Evolutionary conservation across 1,140 invertebrate genomes (phyloP).

Genomic region (Drosophila asahinai): DNA sequence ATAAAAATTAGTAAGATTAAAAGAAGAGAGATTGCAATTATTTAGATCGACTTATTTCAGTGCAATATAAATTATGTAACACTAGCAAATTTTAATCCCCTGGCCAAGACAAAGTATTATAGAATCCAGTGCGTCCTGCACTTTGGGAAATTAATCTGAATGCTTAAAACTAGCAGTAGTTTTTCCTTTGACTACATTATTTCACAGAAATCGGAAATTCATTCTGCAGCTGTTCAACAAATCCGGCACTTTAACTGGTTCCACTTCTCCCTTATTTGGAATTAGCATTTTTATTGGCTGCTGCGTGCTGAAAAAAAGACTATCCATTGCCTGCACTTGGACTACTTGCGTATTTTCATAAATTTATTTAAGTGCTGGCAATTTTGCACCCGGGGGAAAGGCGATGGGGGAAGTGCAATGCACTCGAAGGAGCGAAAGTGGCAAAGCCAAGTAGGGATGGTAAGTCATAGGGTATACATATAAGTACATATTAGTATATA

Average conservation of each 20-base stretch:
- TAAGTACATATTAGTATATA: too few relatives aligned
- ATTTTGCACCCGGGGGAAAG: slow-evolving; percentile 12
- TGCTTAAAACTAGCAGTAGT: not conserved
- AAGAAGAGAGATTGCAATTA: too few relatives aligned
- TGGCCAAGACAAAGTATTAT: not conserved
- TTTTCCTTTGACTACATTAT: not conserved
- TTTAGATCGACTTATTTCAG: too few relatives aligned
- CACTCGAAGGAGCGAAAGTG: slow-evolving; percentile 21
- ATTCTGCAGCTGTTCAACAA: slow-evolving; percentile 14
- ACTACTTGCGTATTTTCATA: slow-evolving; percentile 40
- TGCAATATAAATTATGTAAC: too few relatives aligned
- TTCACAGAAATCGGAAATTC: not conserved
- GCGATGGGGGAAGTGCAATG: not conserved
- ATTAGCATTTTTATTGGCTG: slow-evolving; percentile 35
- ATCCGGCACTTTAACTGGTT: slow-evolving; percentile 28
- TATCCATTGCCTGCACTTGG: slow-evolving; percentile 28
- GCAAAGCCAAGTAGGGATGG: slow-evolving; percentile 1
- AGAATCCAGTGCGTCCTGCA: not conserved
- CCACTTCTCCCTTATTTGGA: not conserved
- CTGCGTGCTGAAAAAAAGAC: slow-evolving; percentile 2
- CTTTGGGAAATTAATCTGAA: not conserved
- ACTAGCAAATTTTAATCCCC: not conserved
- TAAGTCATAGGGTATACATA: not conserved
- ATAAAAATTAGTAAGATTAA: too few relatives aligned
- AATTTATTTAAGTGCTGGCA: slow-evolving; percentile 48